phyloP scores from a whole-genome alignment of 1,140 invertebrate genomes.

The Pogonognathellus flavescens region DNA sequence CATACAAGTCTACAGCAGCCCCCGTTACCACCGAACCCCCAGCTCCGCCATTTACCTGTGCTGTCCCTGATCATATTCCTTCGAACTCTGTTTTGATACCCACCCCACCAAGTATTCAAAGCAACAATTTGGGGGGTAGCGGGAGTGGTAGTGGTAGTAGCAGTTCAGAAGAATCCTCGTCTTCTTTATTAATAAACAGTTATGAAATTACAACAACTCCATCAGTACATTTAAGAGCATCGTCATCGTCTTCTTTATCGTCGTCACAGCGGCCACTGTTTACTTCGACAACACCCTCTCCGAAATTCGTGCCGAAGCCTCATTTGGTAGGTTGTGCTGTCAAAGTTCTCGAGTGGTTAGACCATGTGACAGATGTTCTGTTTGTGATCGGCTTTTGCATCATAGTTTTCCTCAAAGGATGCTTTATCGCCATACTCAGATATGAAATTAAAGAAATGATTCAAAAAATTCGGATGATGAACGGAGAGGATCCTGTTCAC shows the following conservation, averaged over 20 bases:
- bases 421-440: conserved; percentile 86
- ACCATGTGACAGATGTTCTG: conserved; percentile 81
- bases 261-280: background rate
- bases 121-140: background rate
- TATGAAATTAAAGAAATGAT: conserved; percentile 76
- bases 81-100: conserved; percentile 51
- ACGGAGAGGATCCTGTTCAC: conserved; percentile 69
- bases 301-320: conserved; percentile 11
- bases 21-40: conserved; percentile 56
- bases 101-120: conserved; percentile 3
- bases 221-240: background rate
- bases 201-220: conserved; percentile 38
- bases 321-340: conserved; percentile 77
- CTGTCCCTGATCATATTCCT: conserved; percentile 8
- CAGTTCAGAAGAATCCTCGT: conserved; percentile 11
- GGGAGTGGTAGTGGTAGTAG: conserved; percentile 26
- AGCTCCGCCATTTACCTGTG: conserved; percentile 8
- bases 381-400: conserved; percentile 91
- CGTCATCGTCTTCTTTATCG: background rate
- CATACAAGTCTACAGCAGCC: background rate
- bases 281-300: background rate
- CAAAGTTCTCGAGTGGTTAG: conserved; percentile 79
- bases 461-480: conserved; percentile 82
- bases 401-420: conserved; percentile 89
- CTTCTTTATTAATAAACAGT: conserved; percentile 22